phyloP scores from a whole-genome alignment of 2,797 vertebrate genomes.

The Delichon dasypus region DNA sequence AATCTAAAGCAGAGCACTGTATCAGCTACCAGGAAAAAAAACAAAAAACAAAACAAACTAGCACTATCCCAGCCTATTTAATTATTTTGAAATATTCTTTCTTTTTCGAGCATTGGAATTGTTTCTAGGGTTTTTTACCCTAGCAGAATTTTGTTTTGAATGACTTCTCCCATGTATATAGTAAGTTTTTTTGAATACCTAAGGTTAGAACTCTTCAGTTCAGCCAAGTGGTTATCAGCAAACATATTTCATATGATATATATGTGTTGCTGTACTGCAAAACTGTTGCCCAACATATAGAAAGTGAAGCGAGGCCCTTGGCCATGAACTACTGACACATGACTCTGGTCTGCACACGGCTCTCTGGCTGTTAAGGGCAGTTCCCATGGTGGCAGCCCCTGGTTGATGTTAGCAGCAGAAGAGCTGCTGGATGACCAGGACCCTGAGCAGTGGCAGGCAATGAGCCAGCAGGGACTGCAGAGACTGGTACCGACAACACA shows the following conservation, averaged over 20 bases:
- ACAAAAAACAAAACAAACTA: background rate
- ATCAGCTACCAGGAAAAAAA: background rate
- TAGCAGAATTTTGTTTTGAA: background rate
- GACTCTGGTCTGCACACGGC: background rate
- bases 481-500: fast-evolving
- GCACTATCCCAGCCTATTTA: background rate
- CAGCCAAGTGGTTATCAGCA: background rate
- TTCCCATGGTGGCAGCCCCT: background rate
- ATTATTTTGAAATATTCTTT: background rate
- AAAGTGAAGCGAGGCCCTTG: background rate
- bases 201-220: background rate
- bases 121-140: background rate
- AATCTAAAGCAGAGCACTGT: background rate
- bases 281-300: background rate
- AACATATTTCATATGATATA: background rate
- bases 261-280: background rate
- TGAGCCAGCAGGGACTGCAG: background rate
- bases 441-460: background rate
- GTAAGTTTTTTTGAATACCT: background rate
- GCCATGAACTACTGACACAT: fast-evolving
- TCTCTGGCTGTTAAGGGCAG: background rate
- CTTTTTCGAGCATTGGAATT: background rate
- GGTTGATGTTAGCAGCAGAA: background rate
- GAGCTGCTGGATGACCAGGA: background rate
- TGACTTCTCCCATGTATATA: background rate